These are phyloP conservation scores for Falco punctatus DNA, from an alignment of 2,113 vertebrate genomes.

Conservation along the genomic window DNA sequence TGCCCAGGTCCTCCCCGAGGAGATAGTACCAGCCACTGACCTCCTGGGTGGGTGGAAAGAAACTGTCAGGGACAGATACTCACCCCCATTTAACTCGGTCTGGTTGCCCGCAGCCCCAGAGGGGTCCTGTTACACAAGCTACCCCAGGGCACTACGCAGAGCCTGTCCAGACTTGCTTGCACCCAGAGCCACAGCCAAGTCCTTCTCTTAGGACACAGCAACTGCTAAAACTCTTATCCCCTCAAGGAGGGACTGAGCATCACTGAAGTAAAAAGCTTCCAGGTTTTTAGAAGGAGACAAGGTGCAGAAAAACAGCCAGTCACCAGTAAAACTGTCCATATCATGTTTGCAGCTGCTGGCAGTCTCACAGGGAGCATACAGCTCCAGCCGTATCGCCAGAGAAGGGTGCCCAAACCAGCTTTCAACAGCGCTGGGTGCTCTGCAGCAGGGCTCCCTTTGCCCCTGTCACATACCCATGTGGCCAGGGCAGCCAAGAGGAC, in stretches of 20 bases:
- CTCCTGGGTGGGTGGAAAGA: constrained; percentile 67
- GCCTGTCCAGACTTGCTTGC: neutral
- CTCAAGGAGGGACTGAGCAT: neutral
- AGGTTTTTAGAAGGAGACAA: neutral
- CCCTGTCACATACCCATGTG: neutral
- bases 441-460: neutral
- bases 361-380: rapidly evolving
- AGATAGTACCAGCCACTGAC: constrained; percentile 91
- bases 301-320: neutral
- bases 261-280: neutral
- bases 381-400: neutral
- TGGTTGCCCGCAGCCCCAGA: neutral
- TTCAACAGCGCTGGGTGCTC: neutral
- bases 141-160: neutral
- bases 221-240: neutral
- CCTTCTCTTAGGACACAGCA: neutral
- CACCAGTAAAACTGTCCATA: neutral
- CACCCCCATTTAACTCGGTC: neutral
- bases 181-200: neutral
- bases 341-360: neutral
- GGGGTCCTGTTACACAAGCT: neutral
- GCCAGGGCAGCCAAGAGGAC: neutral
- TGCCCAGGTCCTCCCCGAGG: constrained; percentile 84
- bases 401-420: neutral
- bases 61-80: neutral